Conservation (phyloP, 2,888 invertebrate genomes). For the Therioaphis trifolii region DNA sequence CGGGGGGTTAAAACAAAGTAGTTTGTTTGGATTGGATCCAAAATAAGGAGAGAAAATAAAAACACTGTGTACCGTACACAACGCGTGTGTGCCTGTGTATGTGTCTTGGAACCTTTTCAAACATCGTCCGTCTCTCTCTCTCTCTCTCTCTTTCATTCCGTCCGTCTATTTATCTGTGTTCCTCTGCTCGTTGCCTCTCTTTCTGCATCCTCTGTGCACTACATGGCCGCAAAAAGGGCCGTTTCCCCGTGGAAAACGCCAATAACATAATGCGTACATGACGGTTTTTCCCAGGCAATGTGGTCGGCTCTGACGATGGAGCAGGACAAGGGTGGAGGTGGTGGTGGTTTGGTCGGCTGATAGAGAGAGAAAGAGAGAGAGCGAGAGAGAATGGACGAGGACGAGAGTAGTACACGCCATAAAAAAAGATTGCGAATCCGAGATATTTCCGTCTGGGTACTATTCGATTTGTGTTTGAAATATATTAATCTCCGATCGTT, state of each 20-base stretch:
- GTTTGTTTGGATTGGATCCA: conserved; percentile 61
- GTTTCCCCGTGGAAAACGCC: conserved; percentile 47
- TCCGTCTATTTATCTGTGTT: not conserved
- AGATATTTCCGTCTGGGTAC: conserved; percentile 53
- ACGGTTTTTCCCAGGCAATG: conserved; percentile 47
- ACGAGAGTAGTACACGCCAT: conserved; percentile 21
- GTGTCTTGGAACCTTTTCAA: conserved; percentile 59
- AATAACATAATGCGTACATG: conserved; percentile 59
- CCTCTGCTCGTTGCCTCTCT: not conserved
- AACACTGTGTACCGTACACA: conserved; percentile 47
- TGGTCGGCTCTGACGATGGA: conserved; percentile 11
- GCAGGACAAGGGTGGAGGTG: not conserved
- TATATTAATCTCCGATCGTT: conserved; percentile 59
- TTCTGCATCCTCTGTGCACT: not conserved
- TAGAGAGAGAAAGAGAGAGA: conserved; percentile 14
- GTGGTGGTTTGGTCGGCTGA: conserved; percentile 10
- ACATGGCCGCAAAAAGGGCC: not conserved
- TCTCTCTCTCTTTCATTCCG: not conserved
- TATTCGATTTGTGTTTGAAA: conserved; percentile 54
- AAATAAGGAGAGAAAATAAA: conserved; percentile 51
- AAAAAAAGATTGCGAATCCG: conserved; percentile 60
- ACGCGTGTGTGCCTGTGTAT: not conserved
- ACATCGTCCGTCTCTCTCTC: not conserved
- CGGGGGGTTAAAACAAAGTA: conserved; percentile 58
- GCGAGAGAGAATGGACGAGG: not conserved